Evolutionary conservation across 2,113 vertebrate genomes (phyloP).

Genomic region (Alethe diademata): DNA sequence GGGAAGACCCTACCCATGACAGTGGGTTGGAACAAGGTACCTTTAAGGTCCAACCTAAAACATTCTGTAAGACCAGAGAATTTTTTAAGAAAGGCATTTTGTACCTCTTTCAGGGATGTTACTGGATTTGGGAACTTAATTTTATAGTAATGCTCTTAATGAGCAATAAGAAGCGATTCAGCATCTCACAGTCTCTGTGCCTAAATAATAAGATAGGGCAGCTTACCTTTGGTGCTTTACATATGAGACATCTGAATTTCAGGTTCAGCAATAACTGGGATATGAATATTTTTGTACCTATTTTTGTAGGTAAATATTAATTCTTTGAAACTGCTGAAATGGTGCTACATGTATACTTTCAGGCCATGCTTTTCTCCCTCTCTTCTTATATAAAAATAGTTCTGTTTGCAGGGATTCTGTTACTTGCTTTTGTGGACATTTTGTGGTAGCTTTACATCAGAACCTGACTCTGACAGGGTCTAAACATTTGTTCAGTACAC

Average conservation of each 20-base stretch:
- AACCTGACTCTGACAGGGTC: background rate
- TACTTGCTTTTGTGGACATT: background rate
- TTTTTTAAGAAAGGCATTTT: background rate
- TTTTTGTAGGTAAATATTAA: background rate
- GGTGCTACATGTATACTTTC: background rate
- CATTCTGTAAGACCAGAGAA: background rate
- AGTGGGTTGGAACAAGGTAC: background rate
- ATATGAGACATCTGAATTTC: background rate
- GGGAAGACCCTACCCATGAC: background rate
- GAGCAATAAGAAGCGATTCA: background rate
- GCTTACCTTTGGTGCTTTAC: background rate
- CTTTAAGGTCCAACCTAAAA: background rate
- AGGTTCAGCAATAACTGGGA: background rate
- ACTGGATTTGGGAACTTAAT: background rate
- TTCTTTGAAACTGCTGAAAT: background rate
- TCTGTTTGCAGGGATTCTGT: background rate
- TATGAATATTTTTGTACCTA: background rate
- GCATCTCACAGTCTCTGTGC: background rate
- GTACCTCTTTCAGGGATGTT: accelerated
- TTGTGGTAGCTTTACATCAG: background rate
- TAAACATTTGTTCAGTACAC: background rate
- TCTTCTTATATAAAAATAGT: background rate
- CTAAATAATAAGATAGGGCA: background rate
- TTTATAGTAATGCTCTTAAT: background rate
- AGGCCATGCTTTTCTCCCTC: background rate